Evolutionary conservation across 2,797 vertebrate genomes (phyloP), one percentile per base, ranked within the genome.

Genomic region (Botia almorhae): DNA sequence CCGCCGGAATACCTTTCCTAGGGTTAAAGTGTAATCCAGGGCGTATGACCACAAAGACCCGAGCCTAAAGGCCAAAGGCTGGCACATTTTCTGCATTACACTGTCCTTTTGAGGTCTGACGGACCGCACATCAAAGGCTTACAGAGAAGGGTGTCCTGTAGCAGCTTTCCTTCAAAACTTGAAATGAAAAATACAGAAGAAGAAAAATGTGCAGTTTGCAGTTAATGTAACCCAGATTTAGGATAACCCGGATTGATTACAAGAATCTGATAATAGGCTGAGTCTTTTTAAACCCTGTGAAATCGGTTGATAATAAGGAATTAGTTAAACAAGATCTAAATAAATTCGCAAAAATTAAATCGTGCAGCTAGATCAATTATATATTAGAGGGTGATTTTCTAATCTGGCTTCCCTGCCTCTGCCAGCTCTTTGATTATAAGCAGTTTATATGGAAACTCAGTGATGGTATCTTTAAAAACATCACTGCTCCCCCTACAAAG

Each of bases 21-120:
- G 83, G 93, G 93, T 93, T 94, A 93, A 94, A 93, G 91, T 92
- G 90, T 94, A 95, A 94, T 94, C 93, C 92, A 83, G 90, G 90
- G 92, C 92, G 87, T 92, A 86, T 93, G 93, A 94, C 92, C 92
- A 94, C 92, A 93, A 94, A 93, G 90, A 89, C 91, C 86, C 85
- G 89, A 90, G 91, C 93, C 90, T 74, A 82, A 90, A 92, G 92
- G 91, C 92, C 90, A 90, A 85, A 89, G 89, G 88, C 89, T 85
- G 88, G 84, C 90, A 84, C 91, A 94, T 95, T 93, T 92, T 94
- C 91, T 85, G 87, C 92, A 94, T 94, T 91, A 91, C 92, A 89
- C 86, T 73, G 88, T 93, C 90, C 90, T 92, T 88, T 89, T 81
- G 55, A 90, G 87, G 82, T 87, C 74, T 71, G 82, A 84, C 83